Percentiles rank a stretch among this genome's conserved stretches.
Evolutionary conservation across 1,140 invertebrate genomes (phyloP).

Genomic region (Homarus americanus): DNA sequence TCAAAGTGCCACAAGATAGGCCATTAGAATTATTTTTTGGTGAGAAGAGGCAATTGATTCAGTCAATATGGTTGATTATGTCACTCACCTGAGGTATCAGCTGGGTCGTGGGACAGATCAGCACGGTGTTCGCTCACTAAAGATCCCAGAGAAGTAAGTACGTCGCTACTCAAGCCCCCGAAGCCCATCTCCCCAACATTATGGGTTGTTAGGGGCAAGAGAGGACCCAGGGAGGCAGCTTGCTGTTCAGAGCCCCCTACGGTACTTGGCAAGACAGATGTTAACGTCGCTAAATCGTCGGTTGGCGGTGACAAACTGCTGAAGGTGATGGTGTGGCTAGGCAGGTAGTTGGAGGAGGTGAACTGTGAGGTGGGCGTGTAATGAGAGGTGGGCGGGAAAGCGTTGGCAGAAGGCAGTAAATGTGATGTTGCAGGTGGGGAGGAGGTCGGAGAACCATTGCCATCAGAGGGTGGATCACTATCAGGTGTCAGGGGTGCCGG

Average conservation of each 20-base stretch:
- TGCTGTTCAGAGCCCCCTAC: neutral
- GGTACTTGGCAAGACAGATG: constrained; percentile 37
- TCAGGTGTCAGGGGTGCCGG: constrained; percentile 65
- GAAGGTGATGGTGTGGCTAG: constrained; percentile 20
- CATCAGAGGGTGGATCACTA: constrained; percentile 61
- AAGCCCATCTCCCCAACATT: constrained; percentile 40
- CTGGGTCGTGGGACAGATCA: constrained; percentile 15
- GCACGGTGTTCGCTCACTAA: constrained; percentile 41
- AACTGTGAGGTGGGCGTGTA: constrained; percentile 37
- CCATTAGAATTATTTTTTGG: no score
- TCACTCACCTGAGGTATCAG: constrained; percentile 27
- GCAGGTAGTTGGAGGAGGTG: neutral
- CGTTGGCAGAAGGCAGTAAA: constrained; percentile 5
- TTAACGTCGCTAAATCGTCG: constrained; percentile 40
- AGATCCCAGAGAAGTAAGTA: constrained; percentile 55
- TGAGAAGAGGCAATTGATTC: no score
- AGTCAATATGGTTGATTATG: no score
- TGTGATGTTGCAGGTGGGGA: constrained; percentile 27
- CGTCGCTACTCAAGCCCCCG: constrained; percentile 37
- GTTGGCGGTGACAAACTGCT: constrained; percentile 52
- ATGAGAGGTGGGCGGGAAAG: constrained; percentile 27
- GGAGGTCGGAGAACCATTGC: constrained; percentile 47
- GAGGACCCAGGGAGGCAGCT: constrained; percentile 10
- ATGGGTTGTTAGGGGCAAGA: constrained; percentile 29
- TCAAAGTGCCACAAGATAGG: no score